A percentile compares a stretch with the other conserved stretches of the same genome.
Evolutionary conservation across 2,888 invertebrate genomes (phyloP).

Genomic region (Vanessa cardui): DNA sequence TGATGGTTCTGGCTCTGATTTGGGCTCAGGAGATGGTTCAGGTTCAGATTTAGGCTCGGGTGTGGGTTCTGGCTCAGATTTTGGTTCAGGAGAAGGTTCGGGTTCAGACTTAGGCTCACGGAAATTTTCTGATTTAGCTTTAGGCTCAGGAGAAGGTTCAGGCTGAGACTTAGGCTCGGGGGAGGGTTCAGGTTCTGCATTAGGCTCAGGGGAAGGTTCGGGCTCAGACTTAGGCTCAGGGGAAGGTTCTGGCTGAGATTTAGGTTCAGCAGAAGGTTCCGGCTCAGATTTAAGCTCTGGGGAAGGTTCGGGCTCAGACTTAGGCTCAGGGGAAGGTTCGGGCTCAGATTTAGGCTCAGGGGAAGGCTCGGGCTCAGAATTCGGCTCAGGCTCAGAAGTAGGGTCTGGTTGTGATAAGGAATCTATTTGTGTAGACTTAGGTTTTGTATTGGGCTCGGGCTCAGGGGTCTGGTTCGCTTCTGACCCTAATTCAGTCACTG

Average conservation of each 20-base stretch:
- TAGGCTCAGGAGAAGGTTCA: constrained; percentile 53
- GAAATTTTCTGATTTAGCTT: constrained; percentile 56
- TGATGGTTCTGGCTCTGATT: constrained; percentile 65
- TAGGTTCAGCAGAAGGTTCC: constrained; percentile 69
- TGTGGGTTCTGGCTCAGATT: constrained; percentile 65
- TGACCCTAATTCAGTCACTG: constrained; percentile 67
- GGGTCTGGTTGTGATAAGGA: constrained; percentile 57
- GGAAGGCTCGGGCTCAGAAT: constrained; percentile 60
- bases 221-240: constrained; percentile 69
- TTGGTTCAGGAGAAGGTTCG: constrained; percentile 65
- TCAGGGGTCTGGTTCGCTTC: constrained; percentile 57
- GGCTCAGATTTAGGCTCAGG: constrained; percentile 58
- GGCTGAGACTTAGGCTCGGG: constrained; percentile 65
- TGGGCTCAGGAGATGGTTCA: constrained; percentile 67
- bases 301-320: constrained; percentile 51
- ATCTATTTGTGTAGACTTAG: constrained; percentile 60
- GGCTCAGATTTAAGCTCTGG: constrained; percentile 68
- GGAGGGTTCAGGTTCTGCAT: constrained; percentile 62
- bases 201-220: constrained; percentile 67
- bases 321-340: constrained; percentile 49
- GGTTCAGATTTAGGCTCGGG: constrained; percentile 73
- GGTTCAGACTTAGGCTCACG: constrained; percentile 47
- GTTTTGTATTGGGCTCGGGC: constrained; percentile 62
- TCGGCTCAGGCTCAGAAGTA: constrained; percentile 56
- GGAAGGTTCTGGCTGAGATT: constrained; percentile 67